phyloP scores from a whole-genome alignment of 1,140 invertebrate species.

The Acromyrmex echinatior region DNA sequence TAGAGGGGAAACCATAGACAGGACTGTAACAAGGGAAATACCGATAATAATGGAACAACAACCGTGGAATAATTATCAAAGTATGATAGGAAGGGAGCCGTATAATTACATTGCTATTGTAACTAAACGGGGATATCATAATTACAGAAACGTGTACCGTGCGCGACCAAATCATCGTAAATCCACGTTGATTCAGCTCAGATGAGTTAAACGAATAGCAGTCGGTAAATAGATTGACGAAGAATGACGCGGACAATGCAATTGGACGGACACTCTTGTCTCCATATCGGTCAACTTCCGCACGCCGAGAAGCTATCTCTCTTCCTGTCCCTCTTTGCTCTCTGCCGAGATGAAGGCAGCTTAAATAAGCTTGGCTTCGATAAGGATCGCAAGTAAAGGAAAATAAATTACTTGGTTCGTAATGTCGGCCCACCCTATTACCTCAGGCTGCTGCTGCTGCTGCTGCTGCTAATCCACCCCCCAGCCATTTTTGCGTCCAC shows the following conservation, averaged over 20 bases:
- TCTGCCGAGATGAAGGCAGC: constrained; percentile 55
- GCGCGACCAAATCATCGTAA: constrained; percentile 4
- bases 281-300: constrained; percentile 30
- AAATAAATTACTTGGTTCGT: constrained; percentile 77
- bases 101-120: constrained; percentile 62
- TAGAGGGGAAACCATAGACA: background rate
- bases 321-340: constrained; percentile 11
- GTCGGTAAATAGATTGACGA: constrained; percentile 40
- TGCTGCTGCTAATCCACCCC: constrained; percentile 23
- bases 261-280: constrained; percentile 29
- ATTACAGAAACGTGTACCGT: constrained; percentile 46
- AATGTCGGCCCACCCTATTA: constrained; percentile 67
- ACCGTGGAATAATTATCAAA: constrained; percentile 33
- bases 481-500: background rate
- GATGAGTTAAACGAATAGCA: constrained; percentile 17
- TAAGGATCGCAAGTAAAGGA: constrained; percentile 75
- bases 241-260: constrained; percentile 12
- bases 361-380: constrained; percentile 72
- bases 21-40: constrained; percentile 22
- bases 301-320: constrained; percentile 9
- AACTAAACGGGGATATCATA: constrained; percentile 51
- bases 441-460: constrained; percentile 27
- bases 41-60: constrained; percentile 58
- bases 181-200: background rate
- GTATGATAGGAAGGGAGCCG: constrained; percentile 24